Evolutionary conservation across 2,888 invertebrate species (phyloP).

Genomic region (Phyllotreta cruciferae): DNA sequence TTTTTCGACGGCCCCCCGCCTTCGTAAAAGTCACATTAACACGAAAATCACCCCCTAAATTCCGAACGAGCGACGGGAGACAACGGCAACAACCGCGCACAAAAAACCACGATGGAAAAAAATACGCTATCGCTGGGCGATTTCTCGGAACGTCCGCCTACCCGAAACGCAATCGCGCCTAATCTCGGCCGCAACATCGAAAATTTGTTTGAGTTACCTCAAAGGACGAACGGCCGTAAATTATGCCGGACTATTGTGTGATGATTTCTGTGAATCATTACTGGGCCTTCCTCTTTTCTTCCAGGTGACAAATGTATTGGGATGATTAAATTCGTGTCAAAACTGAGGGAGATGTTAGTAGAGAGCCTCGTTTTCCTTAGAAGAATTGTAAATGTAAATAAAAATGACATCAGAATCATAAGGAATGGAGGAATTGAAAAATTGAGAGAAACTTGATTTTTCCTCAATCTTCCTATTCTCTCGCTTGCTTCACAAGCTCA

Average conservation of each 20-base stretch:
- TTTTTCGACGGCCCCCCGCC: constrained; percentile 39
- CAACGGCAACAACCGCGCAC: constrained; percentile 13
- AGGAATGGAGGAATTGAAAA: too few species aligned
- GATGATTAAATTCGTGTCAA: too few species aligned
- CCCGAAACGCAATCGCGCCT: constrained; percentile 35
- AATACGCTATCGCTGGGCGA: constrained; percentile 35
- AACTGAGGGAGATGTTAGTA: too few species aligned
- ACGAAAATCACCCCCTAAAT: constrained; percentile 46
- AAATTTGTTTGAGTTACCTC: constrained; percentile 45
- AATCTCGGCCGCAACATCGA: constrained; percentile 45
- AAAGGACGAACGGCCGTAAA: constrained; percentile 42
- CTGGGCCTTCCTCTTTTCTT: constrained; percentile 10
- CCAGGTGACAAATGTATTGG: too few species aligned
- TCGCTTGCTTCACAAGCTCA: too few species aligned
- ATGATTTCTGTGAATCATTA: constrained; percentile 40
- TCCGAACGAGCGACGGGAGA: constrained; percentile 40
- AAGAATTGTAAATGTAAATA: too few species aligned
- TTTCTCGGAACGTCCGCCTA: constrained; percentile 45
- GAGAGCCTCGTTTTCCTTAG: too few species aligned
- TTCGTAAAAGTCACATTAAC: constrained; percentile 42
- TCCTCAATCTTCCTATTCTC: too few species aligned
- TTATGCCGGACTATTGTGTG: constrained; percentile 38
- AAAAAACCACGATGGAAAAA: constrained; percentile 18
- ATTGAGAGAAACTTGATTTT: too few species aligned
- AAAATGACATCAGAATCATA: too few species aligned